Evolutionary conservation across 2,113 vertebrate species (phyloP), one percentile per base, ranked within the genome.

Genomic region (Semnopithecus entellus): DNA sequence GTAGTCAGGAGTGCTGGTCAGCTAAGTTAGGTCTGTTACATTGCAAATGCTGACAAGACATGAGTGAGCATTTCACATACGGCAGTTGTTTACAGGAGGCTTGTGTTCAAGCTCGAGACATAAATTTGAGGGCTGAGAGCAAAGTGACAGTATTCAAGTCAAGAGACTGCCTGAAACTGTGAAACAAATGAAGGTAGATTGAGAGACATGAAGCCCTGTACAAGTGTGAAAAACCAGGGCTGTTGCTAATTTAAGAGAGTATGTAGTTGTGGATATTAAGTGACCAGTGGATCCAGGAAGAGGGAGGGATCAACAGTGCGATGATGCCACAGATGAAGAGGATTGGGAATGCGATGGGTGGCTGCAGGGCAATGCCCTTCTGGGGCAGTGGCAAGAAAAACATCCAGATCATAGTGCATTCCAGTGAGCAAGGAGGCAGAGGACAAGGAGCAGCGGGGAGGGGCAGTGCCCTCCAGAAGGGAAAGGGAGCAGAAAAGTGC

Each of bases 121-220:
- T 4, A 61, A 8, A 40, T 35, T 55, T 73, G 13, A 32, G 38
- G 50, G 5, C 18, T 72, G 20, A 70, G 23, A 50, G 6, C 75
- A 9, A 48, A 57, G 4, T 4, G 4, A 52, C 1, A 2, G 20
- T 14, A 72, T 32, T 2, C 8, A 59, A 50, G 27, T 18, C 13
- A n/a, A 64, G 17, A 68, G 50, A 25, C 27, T 48, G 10, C 6
- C 18, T 48, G 64, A 59, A 76, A 68, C 8, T 23, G 13, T 8
- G 25, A n/a, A 32, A 35, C 27, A 52, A 52, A 1, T 45, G 50
- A 64, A 1, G 4, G 25, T 20, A 6, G 17, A 23, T 2, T 17
- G 27, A 55, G 30, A 64, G 13, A 17, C 3, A 0, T 30, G 7
- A 16, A 27, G 23, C 35, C 52, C 0, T 0, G 4, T 0, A 8